phyloP scores from a whole-genome alignment of 2,797 vertebrate genomes.

The Xiphorhynchus erythropygius region DNA sequence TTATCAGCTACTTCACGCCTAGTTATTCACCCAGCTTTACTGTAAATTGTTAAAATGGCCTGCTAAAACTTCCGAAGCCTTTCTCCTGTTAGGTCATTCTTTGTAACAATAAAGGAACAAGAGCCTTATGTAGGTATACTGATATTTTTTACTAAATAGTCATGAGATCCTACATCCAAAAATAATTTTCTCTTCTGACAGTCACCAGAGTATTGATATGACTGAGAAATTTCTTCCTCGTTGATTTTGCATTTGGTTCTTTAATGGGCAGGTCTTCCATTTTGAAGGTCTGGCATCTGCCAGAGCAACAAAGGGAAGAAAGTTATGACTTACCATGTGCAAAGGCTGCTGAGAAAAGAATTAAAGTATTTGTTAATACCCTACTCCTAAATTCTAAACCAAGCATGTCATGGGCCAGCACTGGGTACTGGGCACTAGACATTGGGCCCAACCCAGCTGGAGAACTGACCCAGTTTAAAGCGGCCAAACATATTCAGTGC shows the following conservation, averaged over 20 bases:
- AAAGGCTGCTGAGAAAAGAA: neutral
- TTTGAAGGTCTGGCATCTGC: neutral
- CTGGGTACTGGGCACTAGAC: neutral
- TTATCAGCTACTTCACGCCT: neutral
- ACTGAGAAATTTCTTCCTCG: neutral
- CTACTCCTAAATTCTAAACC: neutral
- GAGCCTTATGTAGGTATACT: neutral
- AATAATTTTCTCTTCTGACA: neutral
- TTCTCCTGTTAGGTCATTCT: neutral
- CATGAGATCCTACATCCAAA: neutral
- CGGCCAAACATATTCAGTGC: neutral
- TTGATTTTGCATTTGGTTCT: neutral
- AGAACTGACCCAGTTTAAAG: neutral
- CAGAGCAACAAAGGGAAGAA: neutral
- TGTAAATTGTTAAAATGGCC: neutral
- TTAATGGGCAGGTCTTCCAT: neutral
- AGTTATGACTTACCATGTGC: neutral
- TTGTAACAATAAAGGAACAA: neutral
- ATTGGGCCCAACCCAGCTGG: neutral
- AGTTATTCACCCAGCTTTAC: neutral
- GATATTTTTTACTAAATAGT: neutral
- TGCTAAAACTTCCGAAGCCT: neutral
- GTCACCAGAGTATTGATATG: neutral
- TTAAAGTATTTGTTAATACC: neutral
- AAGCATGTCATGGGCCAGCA: neutral